Base-by-base conservation (phyloP, 2,797 vertebrate genomes). In the Acipenser ruthenus region DNA sequence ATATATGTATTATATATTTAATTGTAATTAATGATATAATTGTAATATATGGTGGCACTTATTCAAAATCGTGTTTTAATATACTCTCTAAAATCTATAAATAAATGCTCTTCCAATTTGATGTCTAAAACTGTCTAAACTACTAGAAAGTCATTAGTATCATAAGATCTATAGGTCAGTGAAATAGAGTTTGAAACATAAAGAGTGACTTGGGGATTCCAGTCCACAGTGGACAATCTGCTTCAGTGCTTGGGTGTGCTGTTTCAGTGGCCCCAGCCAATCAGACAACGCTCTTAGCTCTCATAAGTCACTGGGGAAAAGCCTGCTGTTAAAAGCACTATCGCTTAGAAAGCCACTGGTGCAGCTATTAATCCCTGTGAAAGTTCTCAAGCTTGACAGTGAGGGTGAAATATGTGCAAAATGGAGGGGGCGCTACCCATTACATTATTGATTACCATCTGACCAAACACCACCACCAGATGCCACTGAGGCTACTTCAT, bases 101-200 rank as follows among this genome's bases (percentile, higher is more conserved):
- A 82, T 80, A 87, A 82, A 79, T 85, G 82, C 75, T 75, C 77
- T 73, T 87, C 81, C 80, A 86, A 82, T 84, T 85, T 84, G 86
- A 84, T 84, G 83, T 86, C 85, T 83, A 76, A 81, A 83, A 88
- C 85, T 80, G 79, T 79, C 87, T 80, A 87, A 84, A 87, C 80
- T 79, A 83, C 75, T 81, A 84, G 77, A 84, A 85, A 79, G 78
- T 80, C 84, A 75, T 84, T 87, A 79, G 77, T 77, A 69, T 69
- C 74, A 69, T 74, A 73, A 79, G 74, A 79, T 77, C 79, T 77
- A 81, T 77, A 80, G 70, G 83, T 79, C 79, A 85, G 83, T 70
- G 80, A 90, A 93, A 89, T 75, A 79, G 80, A 84, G 73, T 84
- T 79, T 84, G 86, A 91, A 90, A 87, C 80, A 84, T 80, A 89